phyloP scores from a whole-genome alignment of 2,888 invertebrate genomes.

The Ceraclea dissimilis region DNA sequence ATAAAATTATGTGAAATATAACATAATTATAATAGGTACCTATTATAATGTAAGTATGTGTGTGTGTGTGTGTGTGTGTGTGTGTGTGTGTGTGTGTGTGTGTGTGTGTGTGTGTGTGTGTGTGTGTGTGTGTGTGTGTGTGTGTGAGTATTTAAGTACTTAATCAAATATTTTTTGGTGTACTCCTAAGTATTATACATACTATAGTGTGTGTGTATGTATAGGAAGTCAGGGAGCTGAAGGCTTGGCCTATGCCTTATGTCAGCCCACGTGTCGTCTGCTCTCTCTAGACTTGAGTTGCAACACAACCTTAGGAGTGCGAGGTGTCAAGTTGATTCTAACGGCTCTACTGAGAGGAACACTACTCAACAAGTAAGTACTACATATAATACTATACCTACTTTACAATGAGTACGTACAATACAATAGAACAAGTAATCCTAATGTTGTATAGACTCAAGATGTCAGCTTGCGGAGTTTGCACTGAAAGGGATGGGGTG shows the following conservation, averaged over 20 bases:
- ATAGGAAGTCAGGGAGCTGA: conserved; percentile 41
- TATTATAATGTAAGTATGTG: too few species aligned
- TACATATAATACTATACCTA: background rate
- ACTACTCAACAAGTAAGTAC: conserved; percentile 39
- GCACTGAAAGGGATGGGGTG: conserved; percentile 38
- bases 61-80: too few species aligned
- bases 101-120: too few species aligned
- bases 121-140: too few species aligned
- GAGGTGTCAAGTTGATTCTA: conserved; percentile 41
- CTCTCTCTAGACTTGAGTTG: conserved; percentile 40
- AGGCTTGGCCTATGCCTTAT: conserved; percentile 39
- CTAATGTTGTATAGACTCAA: conserved; percentile 35
- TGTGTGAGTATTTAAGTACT: too few species aligned
- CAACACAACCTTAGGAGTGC: conserved; percentile 41
- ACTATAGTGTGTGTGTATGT: too few species aligned
- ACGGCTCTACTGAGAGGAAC: conserved; percentile 44
- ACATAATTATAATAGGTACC: too few species aligned
- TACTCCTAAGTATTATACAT: too few species aligned
- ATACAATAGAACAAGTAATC: too few species aligned
- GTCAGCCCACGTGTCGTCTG: conserved; percentile 38
- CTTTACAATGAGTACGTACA: background rate
- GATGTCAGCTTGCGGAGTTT: conserved; percentile 46
- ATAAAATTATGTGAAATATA: too few species aligned
- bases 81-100: too few species aligned
- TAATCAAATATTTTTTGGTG: too few species aligned